Evolutionary conservation across 2,113 vertebrate species (phyloP), one percentile per base, ranked within the genome.

Genomic region (Phalacrocorax brasilianus): DNA sequence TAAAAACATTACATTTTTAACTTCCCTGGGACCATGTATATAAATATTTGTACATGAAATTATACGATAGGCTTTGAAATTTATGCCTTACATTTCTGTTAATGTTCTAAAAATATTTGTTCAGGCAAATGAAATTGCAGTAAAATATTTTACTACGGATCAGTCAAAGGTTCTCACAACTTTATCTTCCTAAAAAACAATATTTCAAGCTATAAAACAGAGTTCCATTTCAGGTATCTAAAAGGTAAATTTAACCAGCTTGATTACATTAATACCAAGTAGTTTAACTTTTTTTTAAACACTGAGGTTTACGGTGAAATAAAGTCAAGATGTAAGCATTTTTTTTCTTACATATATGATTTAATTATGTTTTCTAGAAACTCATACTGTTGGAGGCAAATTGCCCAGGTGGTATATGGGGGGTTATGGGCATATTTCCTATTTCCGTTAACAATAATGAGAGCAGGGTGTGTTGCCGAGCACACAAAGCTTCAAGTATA

Each of bases 1-100:
- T 93, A 83, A 94, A 97, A 96, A 93, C 81, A 96, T 89, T 72
- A 92, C 53, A 94, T 94, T 96, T 97, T 93, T 68, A 96, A 94
- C 90, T 94, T 96, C 88, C 85, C 80, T 89, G 84, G 66, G 88
- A 92, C 61, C 80, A 8, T 85, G 88, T 95, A 95, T 89, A 88
- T 92, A 97, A 97, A 96, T 95, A 96, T 96, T 97, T 95, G 62
- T 68, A 82, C 86, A 90, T 93, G 68, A 94, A 97, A 96, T 97
- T 96, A 95, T 85, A 91, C 0, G 17, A 91, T 88, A 78, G 77
- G 58, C 91, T 96, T 97, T 97, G 92, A 97, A 96, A 96, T 82
- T 83, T 90, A 89, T 94, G 82, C 85, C 85, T 90, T 93, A 88
- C 75, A 90, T 96, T 95, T 97, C 91, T 90, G 93, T 81, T 96